Evolutionary conservation across 2,888 invertebrate species (phyloP), one percentile per base, ranked within the genome.

Genomic region (Pocota personata): DNA sequence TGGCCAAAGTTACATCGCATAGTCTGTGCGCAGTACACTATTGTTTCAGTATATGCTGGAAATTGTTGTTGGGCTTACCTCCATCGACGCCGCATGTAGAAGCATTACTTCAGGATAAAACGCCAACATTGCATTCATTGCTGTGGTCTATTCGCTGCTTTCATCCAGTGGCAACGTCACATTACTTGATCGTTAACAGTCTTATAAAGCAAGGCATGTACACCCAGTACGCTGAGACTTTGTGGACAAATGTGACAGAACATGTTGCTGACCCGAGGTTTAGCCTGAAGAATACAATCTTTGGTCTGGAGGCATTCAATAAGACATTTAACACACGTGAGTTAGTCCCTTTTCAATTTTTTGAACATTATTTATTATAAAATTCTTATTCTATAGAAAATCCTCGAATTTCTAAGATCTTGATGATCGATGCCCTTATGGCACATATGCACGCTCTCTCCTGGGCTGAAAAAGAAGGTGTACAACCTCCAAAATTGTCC

Each of bases 191-290:
- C 90, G 98, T 92, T 0, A 92, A 98, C 90, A 97, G 97, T 72
- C 94, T 98, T 1, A 97, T 97, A 5, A 97, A 97, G 90, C 97
- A 98, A 86, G 97, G 97, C 82, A 95, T 97, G 95, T 97, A 97
- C 89, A 97, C 97, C 0, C 97, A 97, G 88, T 94, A 93, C 87
- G 94, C 94, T 0, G 93, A 93, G 80, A 90, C 90, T 0, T 87
- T 93, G 55, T 93, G 92, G 92, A 90, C 88, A 12, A 92, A 91
- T 78, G 90, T 93, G 1, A 92, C 91, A 2, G 92, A 92, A 87
- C 91, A 91, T 57, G 90, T 92, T 0, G 90, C 91, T 30, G 92
- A 92, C 87, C 89, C 91, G 12, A 90, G 91, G 27, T 92, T 91
- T 40, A 92, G 91, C 72, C 87, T 92, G 0, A 92, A 91, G 67